phyloP scores from a whole-genome alignment of 2,797 vertebrate genomes.

The Halcyon smyrnensis region DNA sequence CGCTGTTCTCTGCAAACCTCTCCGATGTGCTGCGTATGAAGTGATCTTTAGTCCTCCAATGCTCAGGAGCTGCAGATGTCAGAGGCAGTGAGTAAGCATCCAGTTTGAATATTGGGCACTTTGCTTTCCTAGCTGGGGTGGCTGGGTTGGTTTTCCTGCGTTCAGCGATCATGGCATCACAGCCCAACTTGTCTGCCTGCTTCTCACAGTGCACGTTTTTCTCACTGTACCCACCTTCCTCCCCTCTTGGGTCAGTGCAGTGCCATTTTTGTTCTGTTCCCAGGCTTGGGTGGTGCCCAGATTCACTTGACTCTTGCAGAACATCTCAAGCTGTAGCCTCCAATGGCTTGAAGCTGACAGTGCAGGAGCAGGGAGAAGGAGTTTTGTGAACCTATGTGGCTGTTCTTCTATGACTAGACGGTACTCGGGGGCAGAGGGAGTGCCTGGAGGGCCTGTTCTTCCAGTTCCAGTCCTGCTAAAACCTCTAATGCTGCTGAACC shows the following conservation, averaged over 20 bases:
- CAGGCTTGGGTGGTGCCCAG: background rate
- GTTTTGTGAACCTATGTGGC: background rate
- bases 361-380: background rate
- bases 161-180: fast-evolving
- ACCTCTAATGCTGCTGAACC: background rate
- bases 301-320: fast-evolving
- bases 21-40: fast-evolving
- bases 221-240: background rate
- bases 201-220: fast-evolving
- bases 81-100: background rate
- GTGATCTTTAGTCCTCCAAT: background rate
- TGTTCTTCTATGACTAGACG: background rate
- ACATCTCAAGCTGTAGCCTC: background rate
- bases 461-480: background rate
- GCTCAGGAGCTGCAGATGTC: background rate
- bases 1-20: background rate
- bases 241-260: too few relatives aligned
- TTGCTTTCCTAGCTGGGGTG: background rate
- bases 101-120: background rate
- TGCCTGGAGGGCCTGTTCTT: background rate
- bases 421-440: background rate
- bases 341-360: background rate
- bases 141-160: background rate
- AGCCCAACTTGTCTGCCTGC: background rate
- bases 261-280: background rate